Base-by-base conservation (phyloP, 2,888 invertebrate species). In the Perithous albicinctus region DNA sequence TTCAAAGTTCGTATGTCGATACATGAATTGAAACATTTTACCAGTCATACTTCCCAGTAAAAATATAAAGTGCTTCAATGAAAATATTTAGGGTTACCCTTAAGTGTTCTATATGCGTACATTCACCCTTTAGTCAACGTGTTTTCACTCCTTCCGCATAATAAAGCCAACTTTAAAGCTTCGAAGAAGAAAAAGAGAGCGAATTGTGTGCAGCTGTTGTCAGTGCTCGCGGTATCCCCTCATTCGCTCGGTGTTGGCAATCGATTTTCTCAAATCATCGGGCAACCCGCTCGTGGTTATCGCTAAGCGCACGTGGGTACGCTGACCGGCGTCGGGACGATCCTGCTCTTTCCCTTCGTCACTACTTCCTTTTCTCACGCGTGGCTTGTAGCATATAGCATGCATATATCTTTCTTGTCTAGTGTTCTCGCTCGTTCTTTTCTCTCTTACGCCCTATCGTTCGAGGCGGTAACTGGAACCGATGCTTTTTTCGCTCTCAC, bases 391-490 rank as follows among this genome's bases (percentile, higher is more conserved):
- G 7, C 18, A 18, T n/a, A n/a, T n/a, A n/a, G n/a, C n/a, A n/a
- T n/a, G 20, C 10, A 32, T 35, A 2, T 43, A 10, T 54, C 54
- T 41, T 41, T 10, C 18, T 56, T 23, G n/a, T n/a, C 23, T 0
- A 15, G 15, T 32, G 18, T 18, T 32, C n/a, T 29, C 15, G 15
- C 59, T 29, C 18, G 32, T 6, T 41, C 70, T 26, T 56, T 56
- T 66, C 29, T 64, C 56, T 18, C 35, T 64, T 46, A 29, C 2
- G 8, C n/a, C 56, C 54, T 41, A 43, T 59, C 64, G 10, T 76
- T 61, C 74, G 67, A 61, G 29, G 32, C 15, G 35, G 78, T 63
- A 73, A 83, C 80, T 84, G 41, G 75, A 82, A 82, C 66, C 78
- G 67, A 73, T 73, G 76, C 64, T 67, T 79, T 73, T n/a, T 78